Percentiles rank a stretch among this genome's conserved stretches.
phyloP scores from a whole-genome alignment of 2,113 vertebrate genomes.

The Tachysurus vachellii region DNA sequence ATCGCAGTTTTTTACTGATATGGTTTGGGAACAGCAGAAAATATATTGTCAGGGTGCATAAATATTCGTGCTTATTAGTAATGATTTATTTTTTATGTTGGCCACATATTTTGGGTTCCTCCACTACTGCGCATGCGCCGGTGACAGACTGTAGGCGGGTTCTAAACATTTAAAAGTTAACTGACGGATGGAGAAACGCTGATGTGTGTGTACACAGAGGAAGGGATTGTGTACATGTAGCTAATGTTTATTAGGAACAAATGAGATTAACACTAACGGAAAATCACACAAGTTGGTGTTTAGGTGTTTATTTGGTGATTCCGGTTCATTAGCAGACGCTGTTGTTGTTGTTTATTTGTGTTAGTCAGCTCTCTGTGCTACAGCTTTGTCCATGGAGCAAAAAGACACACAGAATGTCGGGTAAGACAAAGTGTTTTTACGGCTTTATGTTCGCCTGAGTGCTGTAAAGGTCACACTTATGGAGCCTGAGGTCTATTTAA shows the following conservation, averaged over 20 bases:
- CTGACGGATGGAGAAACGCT: not conserved
- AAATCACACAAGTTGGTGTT: not conserved
- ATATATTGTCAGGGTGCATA: not conserved
- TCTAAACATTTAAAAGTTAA: conserved; percentile 12
- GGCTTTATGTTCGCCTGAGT: not conserved
- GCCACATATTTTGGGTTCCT: not conserved
- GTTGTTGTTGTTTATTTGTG: too few relatives aligned
- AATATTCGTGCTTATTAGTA: not conserved
- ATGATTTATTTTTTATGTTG: not conserved
- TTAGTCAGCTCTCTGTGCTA: not conserved
- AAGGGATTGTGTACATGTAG: not conserved
- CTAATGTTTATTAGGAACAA: too few relatives aligned
- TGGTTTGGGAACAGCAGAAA: too few relatives aligned
- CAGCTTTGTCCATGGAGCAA: conserved; percentile 10
- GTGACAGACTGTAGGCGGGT: conserved; percentile 1
- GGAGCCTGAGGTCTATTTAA: too few relatives aligned
- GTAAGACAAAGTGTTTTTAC: conserved; percentile 2
- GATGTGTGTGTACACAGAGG: not conserved
- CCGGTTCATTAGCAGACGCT: not conserved
- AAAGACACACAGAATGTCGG: conserved; percentile 30
- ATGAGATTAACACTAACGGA: not conserved
- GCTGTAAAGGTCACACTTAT: too few relatives aligned
- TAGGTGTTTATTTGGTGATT: not conserved
- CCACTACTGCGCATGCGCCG: not conserved
- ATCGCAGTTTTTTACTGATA: too few relatives aligned